These are phyloP conservation scores for Pherbina coryleti DNA, from an alignment of 2,888 invertebrate genomes.

Conservation along the genomic window DNA sequence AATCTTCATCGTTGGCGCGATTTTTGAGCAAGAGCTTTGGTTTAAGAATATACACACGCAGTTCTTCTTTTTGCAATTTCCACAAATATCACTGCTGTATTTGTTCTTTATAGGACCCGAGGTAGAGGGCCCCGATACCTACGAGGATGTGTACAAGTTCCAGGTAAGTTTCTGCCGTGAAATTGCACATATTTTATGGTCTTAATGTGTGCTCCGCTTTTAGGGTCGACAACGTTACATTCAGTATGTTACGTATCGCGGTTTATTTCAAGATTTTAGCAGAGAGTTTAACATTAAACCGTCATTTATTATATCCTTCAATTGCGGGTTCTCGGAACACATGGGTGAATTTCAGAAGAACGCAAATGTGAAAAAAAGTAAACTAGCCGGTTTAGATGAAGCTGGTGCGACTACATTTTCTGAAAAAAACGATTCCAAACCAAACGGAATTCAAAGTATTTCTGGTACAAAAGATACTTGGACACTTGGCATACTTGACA, in stretches of 20 bases:
- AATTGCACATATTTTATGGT: not conserved
- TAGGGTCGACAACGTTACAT: conserved; percentile 46
- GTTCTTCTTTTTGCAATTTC: conserved; percentile 59
- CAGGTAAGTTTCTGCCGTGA: conserved; percentile 32
- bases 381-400: not conserved
- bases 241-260: conserved; percentile 37
- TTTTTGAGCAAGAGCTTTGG: conserved; percentile 52
- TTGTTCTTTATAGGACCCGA: conserved; percentile 59
- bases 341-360: conserved; percentile 14
- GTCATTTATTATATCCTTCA: conserved; percentile 56
- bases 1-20: conserved; percentile 57
- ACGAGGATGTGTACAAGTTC: conserved; percentile 1
- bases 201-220: not conserved
- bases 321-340: conserved; percentile 60
- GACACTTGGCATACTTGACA: conserved; percentile 50
- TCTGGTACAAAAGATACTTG: conserved; percentile 40
- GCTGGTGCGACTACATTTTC: not conserved
- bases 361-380: not conserved
- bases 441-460: not conserved
- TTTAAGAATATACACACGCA: conserved; percentile 56
- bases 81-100: conserved; percentile 50
- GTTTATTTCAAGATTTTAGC: conserved; percentile 52
- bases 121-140: not conserved
- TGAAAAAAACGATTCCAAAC: not conserved
- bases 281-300: conserved; percentile 45